Evolutionary conservation across 2,797 vertebrate genomes (phyloP).

Genomic region (Danio choprae): DNA sequence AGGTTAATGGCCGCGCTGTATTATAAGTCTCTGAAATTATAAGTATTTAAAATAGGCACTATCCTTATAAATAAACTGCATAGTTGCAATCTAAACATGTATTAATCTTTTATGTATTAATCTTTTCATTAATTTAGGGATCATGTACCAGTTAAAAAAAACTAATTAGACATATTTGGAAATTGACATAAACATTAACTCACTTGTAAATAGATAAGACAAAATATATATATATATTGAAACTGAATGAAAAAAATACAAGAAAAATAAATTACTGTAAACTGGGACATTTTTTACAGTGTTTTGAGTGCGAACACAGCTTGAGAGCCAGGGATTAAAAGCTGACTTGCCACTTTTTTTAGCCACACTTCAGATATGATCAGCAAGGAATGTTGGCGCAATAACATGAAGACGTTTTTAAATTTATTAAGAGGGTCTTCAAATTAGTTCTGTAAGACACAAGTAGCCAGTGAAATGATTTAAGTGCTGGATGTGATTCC

Average conservation of each 20-base stretch:
- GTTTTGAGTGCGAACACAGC: background rate
- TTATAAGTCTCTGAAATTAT: too few species aligned
- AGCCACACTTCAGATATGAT: background rate
- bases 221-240: background rate
- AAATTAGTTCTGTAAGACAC: background rate
- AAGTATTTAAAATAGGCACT: too few species aligned
- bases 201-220: too few species aligned
- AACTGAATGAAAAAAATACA: background rate
- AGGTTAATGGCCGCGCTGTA: too few species aligned
- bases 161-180: background rate
- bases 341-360: background rate
- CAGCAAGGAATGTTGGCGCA: conserved; percentile 2
- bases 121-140: background rate
- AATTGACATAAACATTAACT: background rate
- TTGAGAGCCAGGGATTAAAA: background rate
- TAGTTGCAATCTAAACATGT: too few species aligned
- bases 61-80: too few species aligned
- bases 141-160: background rate
- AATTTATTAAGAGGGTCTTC: background rate
- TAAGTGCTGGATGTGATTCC: background rate
- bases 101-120: too few species aligned
- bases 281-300: background rate
- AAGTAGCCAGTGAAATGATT: conserved; percentile 6
- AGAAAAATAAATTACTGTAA: background rate
- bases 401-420: background rate